Base-by-base conservation (phyloP, 2,797 vertebrate species). In the Hydrolagus colliei region DNA sequence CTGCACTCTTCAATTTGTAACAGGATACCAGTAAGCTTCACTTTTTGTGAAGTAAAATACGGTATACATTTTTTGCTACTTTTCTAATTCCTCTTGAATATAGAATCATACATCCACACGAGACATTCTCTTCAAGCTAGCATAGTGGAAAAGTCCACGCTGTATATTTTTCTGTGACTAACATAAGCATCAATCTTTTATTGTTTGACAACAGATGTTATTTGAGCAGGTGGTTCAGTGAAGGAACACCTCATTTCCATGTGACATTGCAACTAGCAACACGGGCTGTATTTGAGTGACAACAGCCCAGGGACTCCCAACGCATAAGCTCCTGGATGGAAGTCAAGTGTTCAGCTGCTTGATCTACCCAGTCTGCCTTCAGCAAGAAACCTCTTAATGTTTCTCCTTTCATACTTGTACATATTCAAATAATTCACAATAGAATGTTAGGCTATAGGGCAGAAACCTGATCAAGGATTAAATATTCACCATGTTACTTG, bases 1-100 rank as follows among this genome's bases (percentile, higher is more conserved):
- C 91, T 88, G 90, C 87, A 87, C 88, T 88, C 85, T 86, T 20
- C 86, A 79, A 88, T 89, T 87, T 86, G 91, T 88, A 88, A 86
- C 77, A 89, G 90, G 88, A 91, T 90, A 90, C 87, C 86, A 86
- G 86, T 88, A 78, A 12, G 16, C 5, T 16, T 35, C 27, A 65
- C 32, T 63, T 80, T 67, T 18, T 20, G 76, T n/a, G 13, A 20
- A 62, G 59, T 63, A n/a, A 79, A 79, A 79, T 79, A 79, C 27
- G 27, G 27, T 27, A 27, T 14, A 11, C 62, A 73, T 22, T 9
- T 5, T 35, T 22, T 79, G 27, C n/a, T 79, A 6, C 16, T 79
- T 65, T 13, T 27, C 22, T 65, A 9, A 13, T 13, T 63, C 2
- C 4, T 41, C 63, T 35, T 8, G 8, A 5, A 3, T 13, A 14